phyloP scores from a whole-genome alignment of 2,888 invertebrate species.

The Sminthurides aquaticus region DNA sequence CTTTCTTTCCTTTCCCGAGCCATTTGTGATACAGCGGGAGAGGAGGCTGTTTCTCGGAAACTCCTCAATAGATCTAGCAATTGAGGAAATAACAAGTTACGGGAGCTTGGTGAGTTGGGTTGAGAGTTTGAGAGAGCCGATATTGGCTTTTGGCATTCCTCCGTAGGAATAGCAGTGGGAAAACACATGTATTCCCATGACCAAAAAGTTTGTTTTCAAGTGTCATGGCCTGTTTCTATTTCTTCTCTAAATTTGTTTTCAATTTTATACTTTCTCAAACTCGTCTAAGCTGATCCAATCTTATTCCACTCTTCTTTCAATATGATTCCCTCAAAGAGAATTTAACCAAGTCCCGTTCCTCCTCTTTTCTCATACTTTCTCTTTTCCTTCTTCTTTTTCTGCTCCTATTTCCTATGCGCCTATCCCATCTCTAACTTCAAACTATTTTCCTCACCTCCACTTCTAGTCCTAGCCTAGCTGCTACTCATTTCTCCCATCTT shows the following conservation, averaged over 20 bases:
- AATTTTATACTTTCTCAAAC: constrained; percentile 33
- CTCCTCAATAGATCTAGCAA: too few species aligned
- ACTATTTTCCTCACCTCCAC: too few species aligned
- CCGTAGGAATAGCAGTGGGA: neutral
- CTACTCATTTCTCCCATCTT: too few species aligned
- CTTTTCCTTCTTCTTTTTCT: neutral
- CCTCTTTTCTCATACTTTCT: neutral
- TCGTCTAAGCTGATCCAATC: constrained; percentile 25
- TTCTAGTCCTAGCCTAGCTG: too few species aligned
- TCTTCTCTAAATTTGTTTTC: constrained; percentile 32
- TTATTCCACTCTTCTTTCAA: constrained; percentile 7
- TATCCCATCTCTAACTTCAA: too few species aligned
- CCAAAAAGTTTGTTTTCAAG: constrained; percentile 27
- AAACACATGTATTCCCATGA: constrained; percentile 18
- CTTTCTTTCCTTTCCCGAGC: neutral
- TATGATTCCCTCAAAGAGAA: neutral
- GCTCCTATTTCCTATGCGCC: too few species aligned
- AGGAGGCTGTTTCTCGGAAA: too few species aligned
- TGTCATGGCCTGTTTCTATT: constrained; percentile 22
- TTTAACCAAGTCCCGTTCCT: neutral
- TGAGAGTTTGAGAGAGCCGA: too few species aligned
- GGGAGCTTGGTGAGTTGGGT: too few species aligned
- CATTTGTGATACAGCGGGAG: too few species aligned
- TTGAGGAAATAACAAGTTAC: too few species aligned
- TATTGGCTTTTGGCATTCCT: neutral